Conservation (phyloP, 2,113 vertebrate genomes). For the Oreamnos americanus region DNA sequence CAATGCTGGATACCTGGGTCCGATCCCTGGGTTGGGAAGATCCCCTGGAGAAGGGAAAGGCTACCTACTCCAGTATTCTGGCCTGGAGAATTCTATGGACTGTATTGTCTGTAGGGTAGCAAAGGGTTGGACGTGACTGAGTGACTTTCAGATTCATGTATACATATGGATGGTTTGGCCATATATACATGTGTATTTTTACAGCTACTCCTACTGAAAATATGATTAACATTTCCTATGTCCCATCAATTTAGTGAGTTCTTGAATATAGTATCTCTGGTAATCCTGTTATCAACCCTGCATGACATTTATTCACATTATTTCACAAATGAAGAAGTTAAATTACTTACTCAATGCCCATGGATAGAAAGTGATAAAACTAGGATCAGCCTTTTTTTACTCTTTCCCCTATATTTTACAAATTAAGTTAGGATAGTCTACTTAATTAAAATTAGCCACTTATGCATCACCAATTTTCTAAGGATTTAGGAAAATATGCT, state of each 20-base stretch:
- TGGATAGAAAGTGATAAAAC: neutral
- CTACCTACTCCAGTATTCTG: neutral
- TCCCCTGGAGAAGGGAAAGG: neutral
- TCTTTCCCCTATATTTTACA: neutral
- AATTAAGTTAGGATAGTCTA: neutral
- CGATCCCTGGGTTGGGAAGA: accelerated
- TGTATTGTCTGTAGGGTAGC: neutral
- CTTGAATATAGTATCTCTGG: neutral
- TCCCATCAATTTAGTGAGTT: neutral
- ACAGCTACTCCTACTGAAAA: neutral
- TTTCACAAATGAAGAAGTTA: neutral
- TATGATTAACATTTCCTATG: neutral
- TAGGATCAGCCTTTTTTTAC: neutral
- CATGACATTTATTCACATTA: neutral
- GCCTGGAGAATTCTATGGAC: neutral
- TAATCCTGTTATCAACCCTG: neutral
- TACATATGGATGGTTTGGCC: neutral
- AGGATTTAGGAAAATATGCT: conserved; percentile 33
- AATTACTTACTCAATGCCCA: neutral
- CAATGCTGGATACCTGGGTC: neutral
- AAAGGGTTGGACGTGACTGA: neutral
- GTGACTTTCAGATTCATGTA: neutral
- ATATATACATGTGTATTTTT: neutral
- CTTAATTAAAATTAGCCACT: conserved; percentile 50
- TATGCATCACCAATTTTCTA: conserved; percentile 25